These are phyloP conservation scores for Cariama cristata DNA, from an alignment of 2,113 vertebrate genomes.

Conservation along the genomic window DNA sequence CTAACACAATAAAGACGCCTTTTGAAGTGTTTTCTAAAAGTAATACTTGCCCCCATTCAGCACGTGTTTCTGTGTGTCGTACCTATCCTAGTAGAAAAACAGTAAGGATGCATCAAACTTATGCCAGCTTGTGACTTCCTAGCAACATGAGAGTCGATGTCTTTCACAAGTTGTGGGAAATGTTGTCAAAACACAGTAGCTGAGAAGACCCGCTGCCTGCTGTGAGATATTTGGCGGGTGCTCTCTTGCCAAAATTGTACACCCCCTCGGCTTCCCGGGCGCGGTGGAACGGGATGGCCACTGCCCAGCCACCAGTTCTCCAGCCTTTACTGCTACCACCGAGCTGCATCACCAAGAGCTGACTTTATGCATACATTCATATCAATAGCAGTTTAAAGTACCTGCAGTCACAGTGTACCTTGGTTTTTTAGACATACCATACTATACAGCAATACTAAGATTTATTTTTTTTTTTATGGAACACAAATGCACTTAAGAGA, in stretches of 20 bases:
- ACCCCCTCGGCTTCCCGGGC: background rate
- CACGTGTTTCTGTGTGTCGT: background rate
- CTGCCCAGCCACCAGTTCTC: background rate
- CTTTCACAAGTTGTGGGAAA: background rate
- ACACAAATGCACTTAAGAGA: background rate
- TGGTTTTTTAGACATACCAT: background rate
- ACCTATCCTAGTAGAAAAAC: background rate
- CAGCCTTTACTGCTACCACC: background rate
- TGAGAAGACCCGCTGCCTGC: background rate
- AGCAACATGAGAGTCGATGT: background rate
- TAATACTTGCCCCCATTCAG: background rate
- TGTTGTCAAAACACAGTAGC: background rate
- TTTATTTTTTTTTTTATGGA: background rate
- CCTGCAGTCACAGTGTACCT: background rate
- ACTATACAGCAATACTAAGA: background rate
- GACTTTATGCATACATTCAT: fast-evolving
- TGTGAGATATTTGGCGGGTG: background rate
- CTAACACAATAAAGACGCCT: background rate
- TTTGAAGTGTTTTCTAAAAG: background rate
- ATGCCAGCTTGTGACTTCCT: background rate
- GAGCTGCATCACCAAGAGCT: background rate
- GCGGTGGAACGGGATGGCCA: background rate
- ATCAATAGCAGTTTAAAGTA: background rate
- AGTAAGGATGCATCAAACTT: background rate
- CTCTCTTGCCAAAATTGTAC: background rate